Conservation (phyloP, 2,113 vertebrate genomes). For the Apteryx owenii region DNA sequence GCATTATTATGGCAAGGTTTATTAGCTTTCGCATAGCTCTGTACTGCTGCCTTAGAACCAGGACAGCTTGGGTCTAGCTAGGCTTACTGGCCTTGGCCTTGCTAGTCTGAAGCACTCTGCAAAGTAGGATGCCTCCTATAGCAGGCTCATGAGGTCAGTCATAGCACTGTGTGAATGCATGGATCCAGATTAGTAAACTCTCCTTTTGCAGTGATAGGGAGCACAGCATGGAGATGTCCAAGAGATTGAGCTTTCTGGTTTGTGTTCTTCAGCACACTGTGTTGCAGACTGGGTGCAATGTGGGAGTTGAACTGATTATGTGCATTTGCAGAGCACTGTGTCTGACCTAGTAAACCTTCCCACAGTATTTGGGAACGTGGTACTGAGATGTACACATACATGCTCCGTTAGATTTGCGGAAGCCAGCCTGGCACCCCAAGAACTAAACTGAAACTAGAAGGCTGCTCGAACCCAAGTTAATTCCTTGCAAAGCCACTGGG, state of each 20-base stretch:
- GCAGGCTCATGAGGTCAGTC: neutral
- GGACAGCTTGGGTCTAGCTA: neutral
- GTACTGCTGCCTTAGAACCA: neutral
- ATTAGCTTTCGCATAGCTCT: neutral
- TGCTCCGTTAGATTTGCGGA: neutral
- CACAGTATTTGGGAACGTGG: neutral
- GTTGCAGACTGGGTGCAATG: neutral
- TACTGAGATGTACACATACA: neutral
- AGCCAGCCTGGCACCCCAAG: neutral
- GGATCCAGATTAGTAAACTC: neutral
- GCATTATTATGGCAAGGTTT: neutral
- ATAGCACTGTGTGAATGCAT: neutral
- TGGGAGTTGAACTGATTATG: accelerated
- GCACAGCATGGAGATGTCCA: neutral
- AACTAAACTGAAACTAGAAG: neutral
- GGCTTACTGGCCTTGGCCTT: neutral
- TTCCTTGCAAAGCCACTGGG: neutral
- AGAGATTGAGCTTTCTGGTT: neutral
- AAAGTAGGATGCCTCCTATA: neutral
- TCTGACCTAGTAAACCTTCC: neutral
- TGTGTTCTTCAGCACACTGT: neutral
- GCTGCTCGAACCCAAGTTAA: neutral
- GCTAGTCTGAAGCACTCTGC: neutral
- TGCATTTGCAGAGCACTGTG: neutral
- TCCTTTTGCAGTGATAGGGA: neutral